Conservation (phyloP, 2,113 vertebrate genomes). For the Eudyptes chrysolophus region DNA sequence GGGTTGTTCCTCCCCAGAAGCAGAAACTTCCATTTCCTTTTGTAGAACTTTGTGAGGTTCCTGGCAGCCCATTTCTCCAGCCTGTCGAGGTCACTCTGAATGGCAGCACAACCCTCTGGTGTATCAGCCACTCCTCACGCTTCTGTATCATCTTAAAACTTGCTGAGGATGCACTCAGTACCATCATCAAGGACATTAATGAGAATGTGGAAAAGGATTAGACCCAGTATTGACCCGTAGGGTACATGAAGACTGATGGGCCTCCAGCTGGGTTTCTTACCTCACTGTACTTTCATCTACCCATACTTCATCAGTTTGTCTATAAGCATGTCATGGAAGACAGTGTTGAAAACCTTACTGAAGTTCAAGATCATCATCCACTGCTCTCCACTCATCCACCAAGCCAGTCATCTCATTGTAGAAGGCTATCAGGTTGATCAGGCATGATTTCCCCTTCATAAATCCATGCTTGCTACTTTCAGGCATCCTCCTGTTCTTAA, state of each 20-base stretch:
- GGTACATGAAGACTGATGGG: neutral
- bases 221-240: neutral
- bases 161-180: neutral
- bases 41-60: neutral
- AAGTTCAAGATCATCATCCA: neutral
- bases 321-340: neutral
- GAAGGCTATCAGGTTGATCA: neutral
- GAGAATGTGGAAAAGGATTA: neutral
- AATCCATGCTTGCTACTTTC: neutral
- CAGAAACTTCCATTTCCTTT: neutral
- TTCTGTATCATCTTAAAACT: neutral
- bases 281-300: neutral
- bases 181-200: neutral
- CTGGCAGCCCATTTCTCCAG: neutral
- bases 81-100: neutral
- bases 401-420: neutral
- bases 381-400: neutral
- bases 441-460: neutral
- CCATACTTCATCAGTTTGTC: neutral
- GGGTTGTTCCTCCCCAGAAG: neutral
- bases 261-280: neutral
- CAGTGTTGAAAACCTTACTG: neutral
- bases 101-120: neutral
- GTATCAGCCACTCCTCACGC: neutral
- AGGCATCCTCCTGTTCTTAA: neutral